phyloP scores from a whole-genome alignment of 2,797 vertebrate species.

The Cirrhinus mrigala region DNA sequence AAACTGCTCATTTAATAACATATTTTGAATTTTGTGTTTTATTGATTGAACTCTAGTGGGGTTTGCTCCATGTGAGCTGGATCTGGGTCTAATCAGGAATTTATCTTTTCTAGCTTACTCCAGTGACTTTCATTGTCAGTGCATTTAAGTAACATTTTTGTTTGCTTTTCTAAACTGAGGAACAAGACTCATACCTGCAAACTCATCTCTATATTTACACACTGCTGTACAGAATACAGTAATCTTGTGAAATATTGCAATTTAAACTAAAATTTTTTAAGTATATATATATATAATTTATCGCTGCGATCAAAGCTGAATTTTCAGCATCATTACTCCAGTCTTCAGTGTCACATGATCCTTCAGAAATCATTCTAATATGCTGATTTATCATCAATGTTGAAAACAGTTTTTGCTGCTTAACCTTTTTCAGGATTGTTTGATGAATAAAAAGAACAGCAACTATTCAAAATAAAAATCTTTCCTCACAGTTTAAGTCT shows the following conservation, averaged over 20 bases:
- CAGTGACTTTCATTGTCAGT: neutral
- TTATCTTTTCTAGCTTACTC: neutral
- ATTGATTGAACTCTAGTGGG: neutral
- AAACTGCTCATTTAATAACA: neutral
- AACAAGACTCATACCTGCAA: neutral
- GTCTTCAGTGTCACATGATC: neutral
- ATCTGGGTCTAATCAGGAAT: too few species aligned
- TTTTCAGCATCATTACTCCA: neutral
- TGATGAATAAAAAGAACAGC: neutral
- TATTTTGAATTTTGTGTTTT: neutral
- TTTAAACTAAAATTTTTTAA: too few species aligned
- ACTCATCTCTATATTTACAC: neutral
- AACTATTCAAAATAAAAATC: neutral
- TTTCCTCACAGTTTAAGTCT: neutral
- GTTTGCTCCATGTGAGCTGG: neutral
- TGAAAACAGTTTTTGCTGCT: neutral
- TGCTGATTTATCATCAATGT: neutral
- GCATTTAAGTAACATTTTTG: neutral
- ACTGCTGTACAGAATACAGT: neutral
- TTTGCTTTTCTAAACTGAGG: neutral
- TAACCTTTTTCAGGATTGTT: neutral
- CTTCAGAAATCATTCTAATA: neutral
- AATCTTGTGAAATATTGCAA: neutral
- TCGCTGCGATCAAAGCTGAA: neutral
- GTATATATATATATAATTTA: too few species aligned